phyloP scores from a whole-genome alignment of 1,140 invertebrate genomes.

The Bradysia coprophila region DNA sequence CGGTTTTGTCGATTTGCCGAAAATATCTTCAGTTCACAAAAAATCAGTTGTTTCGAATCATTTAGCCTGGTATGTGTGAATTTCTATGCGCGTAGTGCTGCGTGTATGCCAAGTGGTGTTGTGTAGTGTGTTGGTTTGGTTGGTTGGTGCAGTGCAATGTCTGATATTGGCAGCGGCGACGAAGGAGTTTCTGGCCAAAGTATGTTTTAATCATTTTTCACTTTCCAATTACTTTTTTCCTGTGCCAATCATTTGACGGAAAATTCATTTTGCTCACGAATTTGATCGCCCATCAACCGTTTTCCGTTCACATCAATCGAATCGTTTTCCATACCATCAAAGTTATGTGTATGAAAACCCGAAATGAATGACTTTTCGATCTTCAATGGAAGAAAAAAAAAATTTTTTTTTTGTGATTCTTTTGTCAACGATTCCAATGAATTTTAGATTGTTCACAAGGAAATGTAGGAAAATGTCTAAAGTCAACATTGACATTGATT shows the following conservation, averaged over 20 bases:
- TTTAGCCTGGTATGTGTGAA: neutral
- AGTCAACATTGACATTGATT: too few relatives aligned
- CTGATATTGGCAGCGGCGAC: conserved; percentile 50
- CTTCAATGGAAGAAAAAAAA: too few relatives aligned
- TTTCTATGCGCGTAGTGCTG: neutral
- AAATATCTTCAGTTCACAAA: too few relatives aligned
- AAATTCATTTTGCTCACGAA: neutral
- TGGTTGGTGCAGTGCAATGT: conserved; percentile 36
- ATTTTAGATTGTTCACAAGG: too few relatives aligned
- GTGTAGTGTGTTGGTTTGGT: conserved; percentile 16
- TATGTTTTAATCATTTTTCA: conserved; percentile 24
- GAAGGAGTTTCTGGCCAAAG: conserved; percentile 50
- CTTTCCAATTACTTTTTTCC: conserved; percentile 1
- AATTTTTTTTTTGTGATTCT: too few relatives aligned
- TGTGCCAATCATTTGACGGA: neutral
- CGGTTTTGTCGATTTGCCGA: neutral
- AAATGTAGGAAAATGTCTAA: too few relatives aligned
- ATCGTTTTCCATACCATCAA: too few relatives aligned
- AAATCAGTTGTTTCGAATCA: neutral
- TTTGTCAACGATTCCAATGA: too few relatives aligned
- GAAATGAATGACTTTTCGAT: too few relatives aligned
- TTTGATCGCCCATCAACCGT: neutral
- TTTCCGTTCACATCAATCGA: too few relatives aligned
- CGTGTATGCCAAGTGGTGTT: neutral
- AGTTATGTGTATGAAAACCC: too few relatives aligned